phyloP scores from a whole-genome alignment of 2,113 vertebrate species.

The Suncus etruscus region DNA sequence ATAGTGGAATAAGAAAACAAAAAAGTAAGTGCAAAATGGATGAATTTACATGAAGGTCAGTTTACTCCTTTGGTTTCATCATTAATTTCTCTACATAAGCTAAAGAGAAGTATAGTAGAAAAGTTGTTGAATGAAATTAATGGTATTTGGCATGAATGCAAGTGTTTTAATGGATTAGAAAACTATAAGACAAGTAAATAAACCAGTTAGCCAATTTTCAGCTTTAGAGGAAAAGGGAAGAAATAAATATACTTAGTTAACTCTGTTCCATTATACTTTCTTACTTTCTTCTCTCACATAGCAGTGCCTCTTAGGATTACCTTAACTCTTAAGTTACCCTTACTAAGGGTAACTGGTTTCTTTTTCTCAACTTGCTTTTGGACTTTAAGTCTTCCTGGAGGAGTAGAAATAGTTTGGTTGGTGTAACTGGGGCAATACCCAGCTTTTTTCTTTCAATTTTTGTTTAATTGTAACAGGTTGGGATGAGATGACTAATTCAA shows the following conservation, averaged over 20 bases:
- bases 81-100: conserved; percentile 50
- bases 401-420: conserved; percentile 14
- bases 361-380: conserved; percentile 40
- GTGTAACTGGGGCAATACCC: neutral
- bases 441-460: conserved; percentile 2
- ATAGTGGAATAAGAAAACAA: neutral
- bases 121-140: conserved; percentile 61
- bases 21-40: neutral
- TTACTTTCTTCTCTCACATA: conserved; percentile 24
- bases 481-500: conserved; percentile 2
- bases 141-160: conserved; percentile 39
- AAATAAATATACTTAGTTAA: conserved; percentile 43
- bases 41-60: conserved; percentile 9
- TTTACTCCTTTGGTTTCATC: conserved; percentile 8
- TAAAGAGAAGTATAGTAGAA: conserved; percentile 46
- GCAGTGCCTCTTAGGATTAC: conserved; percentile 37
- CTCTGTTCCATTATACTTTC: conserved; percentile 15
- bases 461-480: neutral
- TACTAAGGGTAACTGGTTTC: neutral
- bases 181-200: conserved; percentile 71
- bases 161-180: conserved; percentile 73
- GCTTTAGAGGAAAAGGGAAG: conserved; percentile 19
- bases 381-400: conserved; percentile 24
- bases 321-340: neutral
- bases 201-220: conserved; percentile 60